Conservation (phyloP, 2,113 vertebrate genomes). For the Marcusenius ussheri region DNA sequence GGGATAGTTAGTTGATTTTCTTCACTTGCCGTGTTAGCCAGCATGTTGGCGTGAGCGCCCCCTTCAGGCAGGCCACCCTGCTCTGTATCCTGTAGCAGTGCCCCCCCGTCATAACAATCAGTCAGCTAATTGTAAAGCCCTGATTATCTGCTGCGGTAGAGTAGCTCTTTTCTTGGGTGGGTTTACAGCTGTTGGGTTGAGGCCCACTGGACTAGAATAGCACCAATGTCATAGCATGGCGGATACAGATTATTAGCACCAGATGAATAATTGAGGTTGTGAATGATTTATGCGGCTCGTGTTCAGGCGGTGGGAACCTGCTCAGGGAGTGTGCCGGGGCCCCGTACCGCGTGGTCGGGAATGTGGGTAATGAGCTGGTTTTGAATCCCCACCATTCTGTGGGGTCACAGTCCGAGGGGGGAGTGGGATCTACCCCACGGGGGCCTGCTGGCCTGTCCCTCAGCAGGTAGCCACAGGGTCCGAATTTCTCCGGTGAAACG, state of each 20-base stretch:
- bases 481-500: not conserved
- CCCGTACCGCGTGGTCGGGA: not conserved
- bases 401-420: not conserved
- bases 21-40: not conserved
- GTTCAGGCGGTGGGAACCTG: not conserved
- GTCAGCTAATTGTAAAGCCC: not conserved
- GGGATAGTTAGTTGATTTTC: not conserved
- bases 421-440: not conserved
- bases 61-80: not conserved
- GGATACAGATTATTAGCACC: not conserved
- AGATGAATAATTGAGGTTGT: not conserved
- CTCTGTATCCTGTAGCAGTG: not conserved
- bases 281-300: not conserved
- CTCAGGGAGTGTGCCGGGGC: not conserved
- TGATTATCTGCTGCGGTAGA: not conserved
- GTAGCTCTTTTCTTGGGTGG: not conserved
- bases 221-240: not conserved
- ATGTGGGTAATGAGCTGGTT: not conserved
- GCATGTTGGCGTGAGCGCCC: not conserved
- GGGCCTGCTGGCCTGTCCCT: not conserved
- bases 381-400: not conserved
- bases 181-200: not conserved
- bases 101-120: not conserved
- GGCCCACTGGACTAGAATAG: not conserved
- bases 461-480: too few relatives aligned